A percentile compares a stretch with the other conserved stretches of the same genome.
Evolutionary conservation across 2,797 vertebrate genomes (phyloP).

Genomic region (Danio kyathit): DNA sequence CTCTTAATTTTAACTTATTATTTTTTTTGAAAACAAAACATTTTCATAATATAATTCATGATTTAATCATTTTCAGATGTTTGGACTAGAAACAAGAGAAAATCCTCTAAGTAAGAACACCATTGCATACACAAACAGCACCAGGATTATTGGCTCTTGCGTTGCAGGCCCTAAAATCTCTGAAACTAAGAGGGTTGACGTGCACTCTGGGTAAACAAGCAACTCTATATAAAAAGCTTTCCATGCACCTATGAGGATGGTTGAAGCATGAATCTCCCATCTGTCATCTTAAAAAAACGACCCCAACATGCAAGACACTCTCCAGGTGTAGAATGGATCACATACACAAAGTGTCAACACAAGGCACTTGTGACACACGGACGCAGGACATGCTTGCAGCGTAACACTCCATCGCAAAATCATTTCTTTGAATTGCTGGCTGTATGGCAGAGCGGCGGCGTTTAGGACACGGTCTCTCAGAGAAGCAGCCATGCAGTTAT

Average conservation of each 20-base stretch:
- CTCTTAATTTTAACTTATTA: too few species aligned
- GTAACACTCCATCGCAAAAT: not conserved
- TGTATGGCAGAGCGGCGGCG: not conserved
- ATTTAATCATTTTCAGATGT: too few species aligned
- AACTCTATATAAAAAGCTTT: conserved; percentile 6
- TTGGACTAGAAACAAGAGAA: too few species aligned
- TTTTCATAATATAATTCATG: too few species aligned
- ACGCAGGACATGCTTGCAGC: conserved; percentile 4
- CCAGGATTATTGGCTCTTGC: not conserved
- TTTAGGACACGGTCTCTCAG: conserved; percentile 26
- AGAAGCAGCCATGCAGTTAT: conserved; percentile 26
- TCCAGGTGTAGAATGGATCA: not conserved
- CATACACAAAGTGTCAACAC: not conserved
- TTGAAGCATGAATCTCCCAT: conserved; percentile 6
- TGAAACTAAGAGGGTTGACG: not conserved
- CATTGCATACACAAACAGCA: not conserved
- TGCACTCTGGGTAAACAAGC: not conserved
- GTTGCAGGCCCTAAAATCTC: not conserved
- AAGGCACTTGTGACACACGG: conserved; percentile 9
- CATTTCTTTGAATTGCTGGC: not conserved
- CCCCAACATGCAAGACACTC: not conserved
- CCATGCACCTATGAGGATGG: conserved; percentile 22
- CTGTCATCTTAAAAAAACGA: not conserved
- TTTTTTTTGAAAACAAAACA: too few species aligned
- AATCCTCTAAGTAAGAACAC: not conserved